These are phyloP conservation scores for Hemicordylus capensis DNA, from an alignment of 2,113 vertebrate species.

Conservation along the genomic window DNA sequence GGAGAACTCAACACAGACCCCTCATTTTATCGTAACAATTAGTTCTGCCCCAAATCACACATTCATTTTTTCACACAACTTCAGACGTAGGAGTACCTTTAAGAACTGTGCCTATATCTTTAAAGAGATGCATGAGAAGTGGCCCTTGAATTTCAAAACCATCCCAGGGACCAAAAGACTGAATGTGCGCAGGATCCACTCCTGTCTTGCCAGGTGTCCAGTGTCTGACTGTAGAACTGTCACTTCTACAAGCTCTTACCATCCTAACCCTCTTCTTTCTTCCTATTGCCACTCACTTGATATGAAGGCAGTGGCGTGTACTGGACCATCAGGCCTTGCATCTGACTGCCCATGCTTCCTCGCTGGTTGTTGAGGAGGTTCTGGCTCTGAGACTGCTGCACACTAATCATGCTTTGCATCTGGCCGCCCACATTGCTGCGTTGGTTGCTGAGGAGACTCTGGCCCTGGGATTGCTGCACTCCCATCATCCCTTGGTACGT, in stretches of 20 bases:
- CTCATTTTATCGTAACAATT: background rate
- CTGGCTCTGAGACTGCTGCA: slow-evolving; percentile 88
- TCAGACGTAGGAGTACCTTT: background rate
- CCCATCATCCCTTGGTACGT: slow-evolving; percentile 93
- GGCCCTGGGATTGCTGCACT: slow-evolving; percentile 92
- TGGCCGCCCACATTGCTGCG: slow-evolving; percentile 87
- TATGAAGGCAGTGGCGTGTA: slow-evolving; percentile 97
- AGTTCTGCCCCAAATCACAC: background rate
- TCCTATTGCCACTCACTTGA: slow-evolving; percentile 80
- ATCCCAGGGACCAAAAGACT: background rate
- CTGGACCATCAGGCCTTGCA: slow-evolving; percentile 98
- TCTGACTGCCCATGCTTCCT: slow-evolving; percentile 83
- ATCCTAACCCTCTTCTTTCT: background rate
- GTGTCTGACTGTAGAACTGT: background rate
- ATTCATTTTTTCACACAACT: background rate
- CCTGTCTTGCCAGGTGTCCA: too few species aligned
- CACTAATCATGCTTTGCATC: slow-evolving; percentile 91
- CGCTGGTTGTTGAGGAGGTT: slow-evolving; percentile 86
- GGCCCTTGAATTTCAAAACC: background rate
- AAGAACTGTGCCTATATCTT: background rate
- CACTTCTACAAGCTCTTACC: background rate
- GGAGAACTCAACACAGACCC: background rate
- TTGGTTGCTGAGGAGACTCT: slow-evolving; percentile 88
- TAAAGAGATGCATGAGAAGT: too few species aligned
- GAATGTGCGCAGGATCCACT: background rate